Conservation (phyloP, 2,113 vertebrate species). For the Ptilorrhoa leucosticta region DNA sequence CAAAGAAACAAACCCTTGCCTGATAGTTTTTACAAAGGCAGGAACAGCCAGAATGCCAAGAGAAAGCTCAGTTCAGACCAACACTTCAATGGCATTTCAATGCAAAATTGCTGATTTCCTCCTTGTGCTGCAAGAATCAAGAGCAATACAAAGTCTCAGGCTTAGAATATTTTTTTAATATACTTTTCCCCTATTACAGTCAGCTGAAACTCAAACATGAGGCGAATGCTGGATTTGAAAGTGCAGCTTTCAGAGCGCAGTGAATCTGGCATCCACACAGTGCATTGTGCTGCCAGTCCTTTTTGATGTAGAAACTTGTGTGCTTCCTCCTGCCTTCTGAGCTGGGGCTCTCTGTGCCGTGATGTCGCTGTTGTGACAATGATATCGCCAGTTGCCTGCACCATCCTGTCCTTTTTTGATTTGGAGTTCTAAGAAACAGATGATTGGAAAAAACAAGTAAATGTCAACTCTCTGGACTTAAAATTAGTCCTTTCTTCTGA, state of each 20-base stretch:
- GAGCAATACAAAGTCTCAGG: background rate
- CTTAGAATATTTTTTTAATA: background rate
- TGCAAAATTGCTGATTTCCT: background rate
- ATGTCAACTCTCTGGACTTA: slow-evolving; percentile 33
- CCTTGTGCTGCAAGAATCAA: background rate
- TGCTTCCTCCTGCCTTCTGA: slow-evolving; percentile 27
- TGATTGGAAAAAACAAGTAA: slow-evolving; percentile 54
- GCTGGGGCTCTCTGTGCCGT: slow-evolving; percentile 23
- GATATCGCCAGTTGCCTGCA: slow-evolving; percentile 8
- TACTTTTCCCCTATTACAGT: background rate
- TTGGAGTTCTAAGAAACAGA: slow-evolving; percentile 33
- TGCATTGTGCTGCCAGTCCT: slow-evolving; percentile 58
- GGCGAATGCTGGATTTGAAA: slow-evolving; percentile 27
- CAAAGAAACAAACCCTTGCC: background rate
- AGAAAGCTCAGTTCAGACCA: background rate
- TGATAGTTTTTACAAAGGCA: slow-evolving; percentile 39
- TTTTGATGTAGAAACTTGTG: slow-evolving; percentile 35
- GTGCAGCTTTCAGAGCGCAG: slow-evolving; percentile 21
- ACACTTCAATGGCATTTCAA: background rate
- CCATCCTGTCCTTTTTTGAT: slow-evolving; percentile 10
- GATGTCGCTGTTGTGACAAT: slow-evolving; percentile 17
- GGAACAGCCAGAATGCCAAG: background rate
- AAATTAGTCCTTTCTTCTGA: slow-evolving; percentile 17
- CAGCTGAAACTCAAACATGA: slow-evolving; percentile 14
- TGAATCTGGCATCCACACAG: slow-evolving; percentile 8